phyloP scores from a whole-genome alignment of 1,140 invertebrate genomes.

The Probaryconus sp. region DNA sequence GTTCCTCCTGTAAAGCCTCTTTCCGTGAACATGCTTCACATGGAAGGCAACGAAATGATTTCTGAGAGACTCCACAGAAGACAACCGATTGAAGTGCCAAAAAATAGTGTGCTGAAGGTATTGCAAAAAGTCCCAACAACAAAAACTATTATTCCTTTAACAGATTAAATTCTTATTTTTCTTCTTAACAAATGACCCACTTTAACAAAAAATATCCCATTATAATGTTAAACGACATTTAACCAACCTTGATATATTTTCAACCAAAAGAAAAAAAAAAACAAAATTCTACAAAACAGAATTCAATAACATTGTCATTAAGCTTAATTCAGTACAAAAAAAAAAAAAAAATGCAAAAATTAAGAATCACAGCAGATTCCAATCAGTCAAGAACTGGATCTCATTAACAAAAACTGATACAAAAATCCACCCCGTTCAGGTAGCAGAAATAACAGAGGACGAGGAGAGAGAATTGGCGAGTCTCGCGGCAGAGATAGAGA shows the following conservation, averaged over 20 bases:
- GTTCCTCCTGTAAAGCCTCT: slow-evolving; percentile 50
- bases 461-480: slow-evolving; percentile 59
- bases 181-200: no score
- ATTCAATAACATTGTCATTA: no score
- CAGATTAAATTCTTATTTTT: no score
- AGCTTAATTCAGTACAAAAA: not conserved
- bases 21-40: slow-evolving; percentile 42
- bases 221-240: no score
- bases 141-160: not conserved
- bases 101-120: slow-evolving; percentile 58
- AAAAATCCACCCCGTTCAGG: slow-evolving; percentile 45
- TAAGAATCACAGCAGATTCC: not conserved
- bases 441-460: slow-evolving; percentile 48
- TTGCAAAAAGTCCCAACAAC: no score
- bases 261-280: no score
- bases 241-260: no score
- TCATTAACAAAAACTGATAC: not conserved
- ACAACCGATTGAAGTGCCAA: slow-evolving; percentile 54
- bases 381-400: not conserved
- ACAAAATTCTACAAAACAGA: no score
- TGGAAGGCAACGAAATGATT: slow-evolving; percentile 44
- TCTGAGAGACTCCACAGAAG: slow-evolving; percentile 43
- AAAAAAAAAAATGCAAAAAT: slow-evolving; percentile 1
- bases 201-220: no score
- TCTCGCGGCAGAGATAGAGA: slow-evolving; percentile 59